Evolutionary conservation across 2,113 vertebrate genomes (phyloP).

Genomic region (Ceyx melanurus): DNA sequence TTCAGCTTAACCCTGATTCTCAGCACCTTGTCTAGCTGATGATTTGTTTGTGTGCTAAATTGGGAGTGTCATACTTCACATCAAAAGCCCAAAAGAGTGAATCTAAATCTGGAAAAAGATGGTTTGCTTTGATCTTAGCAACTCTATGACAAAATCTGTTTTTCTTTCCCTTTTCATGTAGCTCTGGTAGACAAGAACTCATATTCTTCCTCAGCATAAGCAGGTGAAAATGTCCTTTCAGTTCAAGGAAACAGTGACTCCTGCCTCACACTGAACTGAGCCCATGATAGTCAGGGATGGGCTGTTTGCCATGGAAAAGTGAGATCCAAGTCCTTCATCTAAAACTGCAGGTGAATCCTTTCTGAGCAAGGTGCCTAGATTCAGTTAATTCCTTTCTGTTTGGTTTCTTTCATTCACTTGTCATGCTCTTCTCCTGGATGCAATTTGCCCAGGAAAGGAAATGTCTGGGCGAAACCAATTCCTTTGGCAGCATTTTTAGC

Average conservation of each 20-base stretch:
- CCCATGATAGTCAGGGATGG: constrained; percentile 21
- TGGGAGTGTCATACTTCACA: background rate
- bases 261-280: background rate
- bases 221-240: constrained; percentile 52
- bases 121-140: constrained; percentile 51
- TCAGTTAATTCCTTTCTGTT: constrained; percentile 37
- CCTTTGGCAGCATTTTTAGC: background rate
- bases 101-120: background rate
- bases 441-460: background rate
- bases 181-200: constrained; percentile 22
- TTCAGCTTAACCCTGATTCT: background rate
- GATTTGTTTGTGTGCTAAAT: background rate
- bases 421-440: background rate
- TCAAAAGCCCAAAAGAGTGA: constrained; percentile 1
- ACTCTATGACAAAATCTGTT: constrained; percentile 61
- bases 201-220: background rate
- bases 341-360: background rate
- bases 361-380: background rate
- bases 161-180: constrained; percentile 34
- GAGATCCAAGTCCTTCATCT: constrained; percentile 4
- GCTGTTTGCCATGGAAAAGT: background rate
- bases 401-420: constrained; percentile 8
- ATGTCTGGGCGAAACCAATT: background rate
- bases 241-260: constrained; percentile 35
- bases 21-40: background rate